Percentiles rank a stretch among this genome's conserved stretches.
These are phyloP conservation scores for Caenorhabditis inopinata DNA, from an alignment of 1,140 invertebrate species.

Conservation along the genomic window DNA sequence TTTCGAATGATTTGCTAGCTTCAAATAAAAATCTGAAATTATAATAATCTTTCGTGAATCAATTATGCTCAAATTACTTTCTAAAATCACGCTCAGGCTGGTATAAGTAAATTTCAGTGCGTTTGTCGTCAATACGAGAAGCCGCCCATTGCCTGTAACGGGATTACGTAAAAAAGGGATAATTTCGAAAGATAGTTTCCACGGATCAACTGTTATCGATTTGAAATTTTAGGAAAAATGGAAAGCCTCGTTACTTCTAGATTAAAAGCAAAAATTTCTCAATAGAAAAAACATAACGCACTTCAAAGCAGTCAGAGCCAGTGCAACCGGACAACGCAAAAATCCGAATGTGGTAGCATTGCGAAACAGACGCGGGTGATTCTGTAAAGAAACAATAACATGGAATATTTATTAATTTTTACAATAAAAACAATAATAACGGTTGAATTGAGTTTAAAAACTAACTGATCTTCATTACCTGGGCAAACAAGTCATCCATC, in stretches of 20 bases:
- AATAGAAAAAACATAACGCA: background rate
- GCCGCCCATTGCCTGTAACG: background rate
- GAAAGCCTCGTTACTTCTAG: too few species aligned
- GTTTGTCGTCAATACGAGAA: background rate
- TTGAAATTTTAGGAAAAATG: too few species aligned
- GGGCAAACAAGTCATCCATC: background rate
- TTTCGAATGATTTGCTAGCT: background rate
- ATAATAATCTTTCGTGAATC: too few species aligned
- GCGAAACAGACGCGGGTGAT: background rate
- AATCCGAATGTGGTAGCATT: conserved; percentile 2
- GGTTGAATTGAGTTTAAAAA: too few species aligned
- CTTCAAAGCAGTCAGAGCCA: background rate
- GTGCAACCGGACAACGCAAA: background rate
- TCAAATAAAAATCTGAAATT: conserved; percentile 21
- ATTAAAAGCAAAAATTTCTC: too few species aligned
- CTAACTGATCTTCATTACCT: background rate
- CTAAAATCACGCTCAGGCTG: background rate
- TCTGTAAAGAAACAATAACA: background rate
- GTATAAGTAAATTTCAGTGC: background rate
- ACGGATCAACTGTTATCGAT: too few species aligned
- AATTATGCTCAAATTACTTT: too few species aligned
- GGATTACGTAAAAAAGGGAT: too few species aligned
- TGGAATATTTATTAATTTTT: background rate
- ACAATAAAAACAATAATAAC: background rate
- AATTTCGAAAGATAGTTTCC: too few species aligned